Evolutionary conservation across 2,797 vertebrate species (phyloP).

Genomic region (Prionace glauca): DNA sequence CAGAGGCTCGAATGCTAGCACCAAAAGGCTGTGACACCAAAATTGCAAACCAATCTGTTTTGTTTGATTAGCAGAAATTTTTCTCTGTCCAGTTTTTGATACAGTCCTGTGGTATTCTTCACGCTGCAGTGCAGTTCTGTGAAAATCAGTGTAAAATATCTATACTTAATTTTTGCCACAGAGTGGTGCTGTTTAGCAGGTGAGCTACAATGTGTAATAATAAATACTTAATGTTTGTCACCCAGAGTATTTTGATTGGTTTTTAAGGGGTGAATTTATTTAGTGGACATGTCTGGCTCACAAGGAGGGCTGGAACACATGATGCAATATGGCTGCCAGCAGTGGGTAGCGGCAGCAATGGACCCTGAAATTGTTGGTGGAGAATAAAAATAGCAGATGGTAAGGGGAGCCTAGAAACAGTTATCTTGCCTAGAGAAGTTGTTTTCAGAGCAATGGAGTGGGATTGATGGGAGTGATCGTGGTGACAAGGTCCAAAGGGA

Average conservation of each 20-base stretch:
- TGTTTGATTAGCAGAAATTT: background rate
- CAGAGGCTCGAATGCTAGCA: background rate
- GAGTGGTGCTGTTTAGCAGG: background rate
- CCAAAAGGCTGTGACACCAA: background rate
- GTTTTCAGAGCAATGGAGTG: background rate
- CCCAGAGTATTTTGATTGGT: background rate
- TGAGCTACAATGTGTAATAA: background rate
- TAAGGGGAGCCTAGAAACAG: background rate
- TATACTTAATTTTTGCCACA: background rate
- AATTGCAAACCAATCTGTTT: background rate
- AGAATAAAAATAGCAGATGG: background rate
- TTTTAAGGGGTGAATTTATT: background rate
- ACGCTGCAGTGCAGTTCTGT: background rate
- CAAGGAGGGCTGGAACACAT: background rate
- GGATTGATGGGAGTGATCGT: background rate
- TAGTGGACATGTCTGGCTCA: background rate
- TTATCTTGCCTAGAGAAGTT: background rate
- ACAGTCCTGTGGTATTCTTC: background rate
- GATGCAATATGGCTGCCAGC: background rate
- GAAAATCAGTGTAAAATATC: background rate
- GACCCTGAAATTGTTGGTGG: background rate
- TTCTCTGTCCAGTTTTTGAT: background rate
- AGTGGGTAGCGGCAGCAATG: background rate
- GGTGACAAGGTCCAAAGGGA: no score
- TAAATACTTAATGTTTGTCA: background rate